Percentiles rank a stretch among this genome's conserved stretches.
These are phyloP conservation scores for Puntigrus tetrazona DNA, from an alignment of 2,113 vertebrate genomes.

Conservation along the genomic window DNA sequence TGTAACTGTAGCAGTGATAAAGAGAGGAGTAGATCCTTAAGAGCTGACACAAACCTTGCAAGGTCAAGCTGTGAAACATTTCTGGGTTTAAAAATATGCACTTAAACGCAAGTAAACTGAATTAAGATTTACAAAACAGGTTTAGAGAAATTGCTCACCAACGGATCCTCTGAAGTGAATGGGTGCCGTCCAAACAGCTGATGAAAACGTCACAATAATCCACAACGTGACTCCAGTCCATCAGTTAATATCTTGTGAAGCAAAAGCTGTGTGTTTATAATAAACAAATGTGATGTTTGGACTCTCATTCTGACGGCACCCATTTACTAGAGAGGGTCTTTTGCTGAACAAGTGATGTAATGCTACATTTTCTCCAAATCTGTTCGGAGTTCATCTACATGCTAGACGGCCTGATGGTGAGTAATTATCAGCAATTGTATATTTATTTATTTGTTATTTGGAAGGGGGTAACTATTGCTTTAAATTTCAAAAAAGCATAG, in stretches of 20 bases:
- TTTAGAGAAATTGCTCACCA: background rate
- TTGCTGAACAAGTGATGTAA: too few species aligned
- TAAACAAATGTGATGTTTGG: background rate
- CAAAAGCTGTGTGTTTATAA: background rate
- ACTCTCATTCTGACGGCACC: too few species aligned
- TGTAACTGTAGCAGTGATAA: background rate
- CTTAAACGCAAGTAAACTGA: background rate
- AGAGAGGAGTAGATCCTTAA: background rate
- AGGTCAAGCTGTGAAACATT: background rate
- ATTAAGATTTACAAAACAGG: background rate
- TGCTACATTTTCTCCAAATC: too few species aligned
- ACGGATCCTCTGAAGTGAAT: background rate
- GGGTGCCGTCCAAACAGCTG: background rate
- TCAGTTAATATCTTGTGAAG: background rate
- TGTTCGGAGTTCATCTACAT: too few species aligned
- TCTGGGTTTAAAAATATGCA: background rate
- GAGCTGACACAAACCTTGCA: background rate
- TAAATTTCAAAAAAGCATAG: too few species aligned
- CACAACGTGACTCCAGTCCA: background rate
- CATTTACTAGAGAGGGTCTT: too few species aligned
- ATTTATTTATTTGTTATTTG: too few species aligned
- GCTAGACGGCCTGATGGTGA: too few species aligned
- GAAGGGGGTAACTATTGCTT: too few species aligned
- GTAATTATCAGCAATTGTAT: too few species aligned
- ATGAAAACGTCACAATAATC: background rate